Evolutionary conservation across 2,888 invertebrate genomes (phyloP).

Genomic region (Ryuthela nishihirai): DNA sequence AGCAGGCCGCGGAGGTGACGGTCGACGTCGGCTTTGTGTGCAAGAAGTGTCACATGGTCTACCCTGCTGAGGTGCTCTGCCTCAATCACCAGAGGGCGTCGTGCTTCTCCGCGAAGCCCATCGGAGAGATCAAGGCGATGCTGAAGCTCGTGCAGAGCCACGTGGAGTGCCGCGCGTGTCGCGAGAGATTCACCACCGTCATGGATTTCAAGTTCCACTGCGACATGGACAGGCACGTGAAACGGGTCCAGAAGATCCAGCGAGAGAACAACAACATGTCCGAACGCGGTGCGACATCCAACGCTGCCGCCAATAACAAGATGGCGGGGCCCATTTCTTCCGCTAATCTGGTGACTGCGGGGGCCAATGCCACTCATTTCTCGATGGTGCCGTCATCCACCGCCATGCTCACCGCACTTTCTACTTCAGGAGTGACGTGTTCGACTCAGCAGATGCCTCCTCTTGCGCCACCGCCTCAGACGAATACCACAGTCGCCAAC

Average conservation of each 20-base stretch:
- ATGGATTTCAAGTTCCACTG: conserved; percentile 51
- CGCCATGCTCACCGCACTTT: neutral
- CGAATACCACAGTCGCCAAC: too few relatives aligned
- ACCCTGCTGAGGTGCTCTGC: conserved; percentile 67
- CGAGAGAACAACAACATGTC: conserved; percentile 6
- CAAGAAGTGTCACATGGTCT: conserved; percentile 81
- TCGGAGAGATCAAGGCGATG: conserved; percentile 53
- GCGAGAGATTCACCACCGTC: conserved; percentile 49
- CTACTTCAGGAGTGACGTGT: neutral
- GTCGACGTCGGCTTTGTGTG: conserved; percentile 70
- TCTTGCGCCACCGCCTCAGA: too few relatives aligned
- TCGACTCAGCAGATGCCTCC: too few relatives aligned
- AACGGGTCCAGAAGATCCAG: conserved; percentile 38
- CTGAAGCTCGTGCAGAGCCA: conserved; percentile 71
- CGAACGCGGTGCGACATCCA: neutral
- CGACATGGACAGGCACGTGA: conserved; percentile 42
- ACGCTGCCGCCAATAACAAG: neutral
- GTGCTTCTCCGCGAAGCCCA: conserved; percentile 50
- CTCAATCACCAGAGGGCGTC: conserved; percentile 65
- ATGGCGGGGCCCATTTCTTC: neutral
- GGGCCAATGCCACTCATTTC: neutral
- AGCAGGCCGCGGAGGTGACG: conserved; percentile 46
- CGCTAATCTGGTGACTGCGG: neutral
- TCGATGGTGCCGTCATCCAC: neutral
- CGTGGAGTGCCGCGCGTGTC: conserved; percentile 68